phyloP scores from a whole-genome alignment of 1,140 invertebrate genomes.

The Pseudomyrmex dendroicus region DNA sequence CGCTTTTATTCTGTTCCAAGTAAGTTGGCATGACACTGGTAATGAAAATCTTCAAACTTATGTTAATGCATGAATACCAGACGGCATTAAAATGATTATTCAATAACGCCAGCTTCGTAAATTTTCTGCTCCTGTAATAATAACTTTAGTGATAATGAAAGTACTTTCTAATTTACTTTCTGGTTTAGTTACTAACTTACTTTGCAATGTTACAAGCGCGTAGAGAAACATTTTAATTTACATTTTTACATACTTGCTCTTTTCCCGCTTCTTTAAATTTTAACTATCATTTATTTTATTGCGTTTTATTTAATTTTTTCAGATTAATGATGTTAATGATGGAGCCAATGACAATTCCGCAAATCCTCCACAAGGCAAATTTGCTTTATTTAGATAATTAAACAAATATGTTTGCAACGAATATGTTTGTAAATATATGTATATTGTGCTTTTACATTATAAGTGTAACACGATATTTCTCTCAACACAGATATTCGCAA shows the following conservation, averaged over 20 bases:
- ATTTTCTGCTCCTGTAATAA: background rate
- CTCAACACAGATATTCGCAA: too few relatives aligned
- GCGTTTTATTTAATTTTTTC: background rate
- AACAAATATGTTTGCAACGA: constrained; percentile 21
- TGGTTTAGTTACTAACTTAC: background rate
- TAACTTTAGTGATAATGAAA: background rate
- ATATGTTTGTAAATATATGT: background rate
- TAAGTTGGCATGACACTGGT: background rate
- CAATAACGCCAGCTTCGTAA: background rate
- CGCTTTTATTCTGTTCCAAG: background rate
- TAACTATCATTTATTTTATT: too few relatives aligned
- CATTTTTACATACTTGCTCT: background rate
- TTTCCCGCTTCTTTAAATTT: too few relatives aligned
- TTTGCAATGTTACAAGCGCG: background rate
- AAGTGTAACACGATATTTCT: too few relatives aligned
- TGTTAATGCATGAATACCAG: background rate
- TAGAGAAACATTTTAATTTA: background rate
- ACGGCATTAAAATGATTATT: background rate
- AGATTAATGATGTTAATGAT: background rate
- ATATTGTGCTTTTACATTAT: too few relatives aligned
- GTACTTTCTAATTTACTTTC: background rate
- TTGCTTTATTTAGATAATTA: constrained; percentile 21
- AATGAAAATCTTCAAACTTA: background rate
- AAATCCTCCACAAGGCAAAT: too few relatives aligned
- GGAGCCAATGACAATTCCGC: too few relatives aligned